phyloP scores from a whole-genome alignment of 2,113 vertebrate species.

The Oncorhynchus kisutch region DNA sequence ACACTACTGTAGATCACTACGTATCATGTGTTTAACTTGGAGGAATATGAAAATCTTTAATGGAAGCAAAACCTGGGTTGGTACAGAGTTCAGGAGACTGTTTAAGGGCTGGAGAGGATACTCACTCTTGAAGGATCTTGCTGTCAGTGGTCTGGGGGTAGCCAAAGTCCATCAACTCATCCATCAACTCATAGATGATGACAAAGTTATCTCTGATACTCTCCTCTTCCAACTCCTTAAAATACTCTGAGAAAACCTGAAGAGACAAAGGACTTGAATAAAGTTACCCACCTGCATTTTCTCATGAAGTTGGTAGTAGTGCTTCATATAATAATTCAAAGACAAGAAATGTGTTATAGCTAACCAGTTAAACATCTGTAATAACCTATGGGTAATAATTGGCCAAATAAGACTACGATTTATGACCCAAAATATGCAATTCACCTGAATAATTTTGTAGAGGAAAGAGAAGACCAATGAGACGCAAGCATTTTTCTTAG shows the following conservation, averaged over 20 bases:
- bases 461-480: conserved; percentile 97
- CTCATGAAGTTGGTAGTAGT: too few species aligned
- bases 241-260: conserved; percentile 97
- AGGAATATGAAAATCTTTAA: too few species aligned
- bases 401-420: neutral
- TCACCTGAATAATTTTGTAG: conserved; percentile 97
- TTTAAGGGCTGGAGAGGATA: conserved; percentile 29
- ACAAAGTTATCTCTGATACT: conserved; percentile 99
- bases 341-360: too few species aligned
- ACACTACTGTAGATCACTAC: too few species aligned
- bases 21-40: too few species aligned
- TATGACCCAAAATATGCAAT: neutral
- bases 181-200: conserved; percentile 97
- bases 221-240: conserved; percentile 98
- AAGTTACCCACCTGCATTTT: too few species aligned
- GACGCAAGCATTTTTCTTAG: conserved; percentile 97
- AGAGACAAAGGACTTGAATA: neutral
- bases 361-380: too few species aligned
- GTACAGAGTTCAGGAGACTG: neutral
- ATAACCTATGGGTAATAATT: neutral
- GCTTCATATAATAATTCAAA: too few species aligned
- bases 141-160: conserved; percentile 98
- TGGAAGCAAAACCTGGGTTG: neutral
- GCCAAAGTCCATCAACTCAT: conserved; percentile 98
- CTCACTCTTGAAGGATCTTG: conserved; percentile 98